Evolutionary conservation across 1,140 invertebrate genomes (phyloP).

Genomic region (Meloidogyne exigua): DNA sequence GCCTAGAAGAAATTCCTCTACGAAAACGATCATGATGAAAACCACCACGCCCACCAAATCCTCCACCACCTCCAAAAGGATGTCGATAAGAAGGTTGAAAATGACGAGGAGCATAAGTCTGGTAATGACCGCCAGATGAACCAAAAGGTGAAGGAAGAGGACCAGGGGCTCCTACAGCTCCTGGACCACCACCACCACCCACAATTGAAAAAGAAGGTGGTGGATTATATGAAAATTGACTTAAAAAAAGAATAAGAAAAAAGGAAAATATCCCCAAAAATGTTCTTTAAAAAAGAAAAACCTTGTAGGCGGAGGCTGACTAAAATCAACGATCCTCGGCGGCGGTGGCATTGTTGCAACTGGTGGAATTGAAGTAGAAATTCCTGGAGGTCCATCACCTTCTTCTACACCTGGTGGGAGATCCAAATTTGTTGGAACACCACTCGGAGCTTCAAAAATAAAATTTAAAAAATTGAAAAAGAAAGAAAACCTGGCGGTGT

Average conservation of each 20-base stretch:
- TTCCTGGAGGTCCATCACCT: slow-evolving; percentile 36
- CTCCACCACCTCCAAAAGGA: slow-evolving; percentile 7
- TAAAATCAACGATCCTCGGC: background rate
- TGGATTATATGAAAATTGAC: slow-evolving; percentile 18
- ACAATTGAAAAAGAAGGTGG: background rate
- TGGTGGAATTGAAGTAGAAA: slow-evolving; percentile 3
- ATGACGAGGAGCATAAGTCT: background rate
- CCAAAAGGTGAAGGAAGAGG: background rate
- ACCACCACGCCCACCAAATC: slow-evolving; percentile 1
- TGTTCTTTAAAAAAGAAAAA: background rate
- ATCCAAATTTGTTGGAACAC: slow-evolving; percentile 5
- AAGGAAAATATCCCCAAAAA: too few species aligned
- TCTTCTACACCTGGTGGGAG: slow-evolving; percentile 39
- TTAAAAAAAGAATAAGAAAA: background rate
- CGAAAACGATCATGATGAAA: slow-evolving; percentile 18
- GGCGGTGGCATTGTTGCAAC: background rate
- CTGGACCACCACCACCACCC: too few species aligned
- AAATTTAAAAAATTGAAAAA: background rate
- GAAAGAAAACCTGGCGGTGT: background rate
- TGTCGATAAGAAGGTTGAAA: slow-evolving; percentile 31
- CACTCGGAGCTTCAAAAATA: background rate
- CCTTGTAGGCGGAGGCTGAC: slow-evolving; percentile 12
- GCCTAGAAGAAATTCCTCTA: slow-evolving; percentile 8
- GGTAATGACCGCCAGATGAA: slow-evolving; percentile 1
- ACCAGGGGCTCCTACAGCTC: too few species aligned